Conservation (phyloP, 2,113 vertebrate species). For the Coregonus clupeaformis region DNA sequence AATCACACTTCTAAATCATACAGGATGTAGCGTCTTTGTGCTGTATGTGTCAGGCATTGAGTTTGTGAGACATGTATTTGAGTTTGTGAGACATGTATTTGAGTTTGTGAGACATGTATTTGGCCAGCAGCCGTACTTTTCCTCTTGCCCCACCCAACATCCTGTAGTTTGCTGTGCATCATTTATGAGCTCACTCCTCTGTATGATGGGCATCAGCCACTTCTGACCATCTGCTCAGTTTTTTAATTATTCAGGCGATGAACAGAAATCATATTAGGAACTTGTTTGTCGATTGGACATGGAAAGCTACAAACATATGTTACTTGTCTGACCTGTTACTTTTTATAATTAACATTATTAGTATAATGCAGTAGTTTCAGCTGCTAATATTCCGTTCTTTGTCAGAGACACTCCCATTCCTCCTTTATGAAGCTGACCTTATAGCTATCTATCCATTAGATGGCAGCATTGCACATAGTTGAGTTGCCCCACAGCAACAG, state of each 20-base stretch:
- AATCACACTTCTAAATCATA: too few species aligned
- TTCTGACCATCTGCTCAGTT: slow-evolving; percentile 56
- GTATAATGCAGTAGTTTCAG: not conserved
- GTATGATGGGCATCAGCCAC: slow-evolving; percentile 27
- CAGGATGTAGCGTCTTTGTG: too few species aligned
- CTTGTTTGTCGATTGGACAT: slow-evolving; percentile 33
- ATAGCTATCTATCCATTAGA: slow-evolving; percentile 41
- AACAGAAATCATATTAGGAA: slow-evolving; percentile 33
- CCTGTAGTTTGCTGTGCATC: slow-evolving; percentile 38
- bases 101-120: not conserved
- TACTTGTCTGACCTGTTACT: slow-evolving; percentile 28
- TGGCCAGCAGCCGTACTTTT: not conserved
- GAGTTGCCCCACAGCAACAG: not conserved
- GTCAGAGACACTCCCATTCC: not conserved
- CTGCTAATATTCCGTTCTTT: not conserved
- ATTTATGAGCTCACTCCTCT: slow-evolving; percentile 43
- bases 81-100: not conserved
- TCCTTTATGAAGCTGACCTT: not conserved
- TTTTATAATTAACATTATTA: not conserved
- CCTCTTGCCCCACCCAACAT: not conserved
- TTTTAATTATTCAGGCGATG: slow-evolving; percentile 58
- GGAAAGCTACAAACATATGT: slow-evolving; percentile 48
- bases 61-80: not conserved
- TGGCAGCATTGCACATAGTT: slow-evolving; percentile 51
- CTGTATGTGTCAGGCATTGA: too few species aligned